These are phyloP conservation scores for Brotula barbata DNA, from an alignment of 2,797 vertebrate genomes.

Conservation along the genomic window DNA sequence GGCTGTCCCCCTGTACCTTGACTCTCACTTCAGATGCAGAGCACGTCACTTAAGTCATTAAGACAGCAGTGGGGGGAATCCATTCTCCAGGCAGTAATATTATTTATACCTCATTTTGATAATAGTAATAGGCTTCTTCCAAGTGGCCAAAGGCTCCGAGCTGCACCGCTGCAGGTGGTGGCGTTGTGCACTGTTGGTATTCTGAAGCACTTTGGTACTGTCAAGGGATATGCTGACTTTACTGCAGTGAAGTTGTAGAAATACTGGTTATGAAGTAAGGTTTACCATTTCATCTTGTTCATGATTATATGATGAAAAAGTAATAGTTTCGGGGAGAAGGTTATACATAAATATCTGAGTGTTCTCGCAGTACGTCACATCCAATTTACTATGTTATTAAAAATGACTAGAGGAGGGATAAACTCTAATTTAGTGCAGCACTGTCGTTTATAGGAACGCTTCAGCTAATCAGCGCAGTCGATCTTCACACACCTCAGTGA, in stretches of 20 bases:
- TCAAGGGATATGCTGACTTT: not conserved
- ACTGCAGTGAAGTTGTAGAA: not conserved
- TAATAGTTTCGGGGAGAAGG: conserved; percentile 5
- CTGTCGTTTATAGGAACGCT: conserved; percentile 34
- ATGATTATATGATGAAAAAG: not conserved
- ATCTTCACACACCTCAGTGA: conserved; percentile 44
- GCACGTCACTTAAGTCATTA: conserved; percentile 36
- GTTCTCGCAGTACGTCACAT: conserved; percentile 11
- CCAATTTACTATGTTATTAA: conserved; percentile 20
- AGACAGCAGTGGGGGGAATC: conserved; percentile 35
- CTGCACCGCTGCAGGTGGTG: conserved; percentile 8
- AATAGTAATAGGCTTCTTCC: conserved; percentile 23
- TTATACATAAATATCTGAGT: not conserved
- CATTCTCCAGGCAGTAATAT: conserved; percentile 28
- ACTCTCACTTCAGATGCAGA: conserved; percentile 20
- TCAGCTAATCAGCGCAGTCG: conserved; percentile 35
- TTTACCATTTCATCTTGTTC: not conserved
- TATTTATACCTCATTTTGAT: conserved; percentile 40
- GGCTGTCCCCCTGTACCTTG: conserved; percentile 14
- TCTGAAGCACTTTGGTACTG: conserved; percentile 1
- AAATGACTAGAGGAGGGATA: conserved; percentile 20
- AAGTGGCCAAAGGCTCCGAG: conserved; percentile 34
- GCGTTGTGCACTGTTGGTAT: not conserved
- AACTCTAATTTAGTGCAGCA: conserved; percentile 8
- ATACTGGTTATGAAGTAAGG: not conserved